Base-by-base conservation (phyloP, 2,888 invertebrate species). In the Tenthredo amoena region DNA sequence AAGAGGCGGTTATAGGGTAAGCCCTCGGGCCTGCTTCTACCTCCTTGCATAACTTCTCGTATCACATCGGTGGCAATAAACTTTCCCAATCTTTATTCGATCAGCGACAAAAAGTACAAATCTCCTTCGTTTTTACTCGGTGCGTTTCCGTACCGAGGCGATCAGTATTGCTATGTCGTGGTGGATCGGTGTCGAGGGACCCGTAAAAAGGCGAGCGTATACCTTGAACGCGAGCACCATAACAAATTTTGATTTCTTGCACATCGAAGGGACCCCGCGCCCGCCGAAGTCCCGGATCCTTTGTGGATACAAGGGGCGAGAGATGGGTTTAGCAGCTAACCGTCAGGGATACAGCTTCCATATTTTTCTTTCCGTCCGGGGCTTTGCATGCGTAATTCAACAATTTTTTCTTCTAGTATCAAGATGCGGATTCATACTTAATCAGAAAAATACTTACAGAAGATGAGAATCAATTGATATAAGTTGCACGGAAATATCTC, bases 231-330 rank as follows among this genome's bases (percentile, higher is more conserved):
- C 85, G 81, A 79, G 79, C 68, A 40, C 77, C 85, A 81, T 55
- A 81, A 85, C 71, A 81, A 85, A 85, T 85, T 85, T 85, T 85
- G 85, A 85, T 85, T 85, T 85, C 85, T 85, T 68, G 55, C 82
- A 68, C 71, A 47, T 83, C 83, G 83, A 68, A 83, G 68, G 71
- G 83, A 47, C 5, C 18, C 37, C 62, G 62, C 12, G 21, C 62
- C 12, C 62, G 62, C 37, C 40, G 21, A 21, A 37, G 37, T 62
- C 47, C 58, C 18, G 37, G 40, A 31, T 81, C 62, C 77, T 21
- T 40, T 81, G 50, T 81, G 58, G 47, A 71, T 83, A 68, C 68
- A 62, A 65, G 81, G 65, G 83, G 43, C 47, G 47, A 68, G 71
- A 83, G 40, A 83, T 71, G 68, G 83, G 43, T 71, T 37, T 31